Conservation (phyloP, 2,888 invertebrate species). For the Aporophyla nigra region DNA sequence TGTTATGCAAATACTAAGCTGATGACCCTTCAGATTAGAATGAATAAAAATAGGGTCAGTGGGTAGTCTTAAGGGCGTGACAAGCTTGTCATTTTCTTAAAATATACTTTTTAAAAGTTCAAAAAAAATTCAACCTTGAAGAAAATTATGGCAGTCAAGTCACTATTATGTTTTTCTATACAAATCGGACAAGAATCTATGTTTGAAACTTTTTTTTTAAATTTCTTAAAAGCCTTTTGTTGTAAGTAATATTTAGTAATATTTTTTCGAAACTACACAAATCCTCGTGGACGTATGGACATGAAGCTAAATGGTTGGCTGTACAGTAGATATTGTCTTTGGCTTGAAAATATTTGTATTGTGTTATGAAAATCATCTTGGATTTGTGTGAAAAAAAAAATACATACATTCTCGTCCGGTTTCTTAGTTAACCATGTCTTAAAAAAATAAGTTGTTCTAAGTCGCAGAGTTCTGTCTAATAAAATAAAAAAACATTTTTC, state of each 20-base stretch:
- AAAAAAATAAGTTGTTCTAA: conserved; percentile 88
- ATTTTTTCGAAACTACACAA: conserved; percentile 35
- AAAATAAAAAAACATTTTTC: conserved; percentile 27
- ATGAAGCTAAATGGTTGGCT: conserved; percentile 84
- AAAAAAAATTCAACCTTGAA: conserved; percentile 28
- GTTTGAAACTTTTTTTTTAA: conserved; percentile 60
- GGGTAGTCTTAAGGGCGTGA: too few species aligned
- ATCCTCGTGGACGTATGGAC: conserved; percentile 63
- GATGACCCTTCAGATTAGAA: not conserved
- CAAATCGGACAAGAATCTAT: conserved; percentile 73
- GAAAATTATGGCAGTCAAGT: conserved; percentile 72
- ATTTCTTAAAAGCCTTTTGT: conserved; percentile 19
- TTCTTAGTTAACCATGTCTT: conserved; percentile 83
- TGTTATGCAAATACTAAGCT: not conserved
- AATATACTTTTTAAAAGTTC: not conserved
- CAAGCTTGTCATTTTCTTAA: not conserved
- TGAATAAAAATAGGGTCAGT: not conserved
- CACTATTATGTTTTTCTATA: conserved; percentile 73
- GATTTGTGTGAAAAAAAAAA: conserved; percentile 55
- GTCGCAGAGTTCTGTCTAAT: conserved; percentile 75
- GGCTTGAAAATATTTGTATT: conserved; percentile 85
- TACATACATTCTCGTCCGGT: conserved; percentile 73
- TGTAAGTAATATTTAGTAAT: not conserved
- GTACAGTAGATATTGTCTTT: conserved; percentile 88
- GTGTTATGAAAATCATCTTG: conserved; percentile 73